phyloP scores from a whole-genome alignment of 2,888 invertebrate species.

The Pyrocoelia pectoralis region DNA sequence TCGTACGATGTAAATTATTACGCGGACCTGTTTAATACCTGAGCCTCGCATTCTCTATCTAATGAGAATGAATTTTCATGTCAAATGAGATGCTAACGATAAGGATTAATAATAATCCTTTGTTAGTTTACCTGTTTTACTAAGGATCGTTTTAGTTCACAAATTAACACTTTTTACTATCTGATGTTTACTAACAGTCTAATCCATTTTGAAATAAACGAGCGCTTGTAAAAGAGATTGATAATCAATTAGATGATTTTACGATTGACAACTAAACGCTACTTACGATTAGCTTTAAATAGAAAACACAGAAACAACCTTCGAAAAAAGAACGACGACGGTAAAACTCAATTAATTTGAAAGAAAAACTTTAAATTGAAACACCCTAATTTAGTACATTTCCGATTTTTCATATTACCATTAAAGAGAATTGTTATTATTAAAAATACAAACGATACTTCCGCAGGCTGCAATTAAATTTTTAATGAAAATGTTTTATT shows the following conservation, averaged over 20 bases:
- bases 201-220: constrained; percentile 1
- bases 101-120: constrained; percentile 30
- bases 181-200: neutral
- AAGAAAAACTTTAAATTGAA: neutral
- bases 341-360: neutral
- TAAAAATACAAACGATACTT: constrained; percentile 1
- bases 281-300: neutral
- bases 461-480: neutral
- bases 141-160: constrained; percentile 14
- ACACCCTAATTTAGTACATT: neutral
- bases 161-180: constrained; percentile 19
- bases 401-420: neutral
- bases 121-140: constrained; percentile 18
- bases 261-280: neutral
- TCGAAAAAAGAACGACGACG: neutral
- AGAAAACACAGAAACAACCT: neutral
- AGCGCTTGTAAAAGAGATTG: constrained; percentile 1
- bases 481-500: constrained; percentile 1
- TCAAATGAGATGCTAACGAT: constrained; percentile 30
- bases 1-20: constrained; percentile 30
- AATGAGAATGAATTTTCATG: constrained; percentile 37
- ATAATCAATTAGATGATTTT: neutral
- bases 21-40: constrained; percentile 36
- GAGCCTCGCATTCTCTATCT: constrained; percentile 32
- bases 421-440: neutral